phyloP scores from a whole-genome alignment of 2,113 vertebrate species.

The Rhinolophus sinicus region DNA sequence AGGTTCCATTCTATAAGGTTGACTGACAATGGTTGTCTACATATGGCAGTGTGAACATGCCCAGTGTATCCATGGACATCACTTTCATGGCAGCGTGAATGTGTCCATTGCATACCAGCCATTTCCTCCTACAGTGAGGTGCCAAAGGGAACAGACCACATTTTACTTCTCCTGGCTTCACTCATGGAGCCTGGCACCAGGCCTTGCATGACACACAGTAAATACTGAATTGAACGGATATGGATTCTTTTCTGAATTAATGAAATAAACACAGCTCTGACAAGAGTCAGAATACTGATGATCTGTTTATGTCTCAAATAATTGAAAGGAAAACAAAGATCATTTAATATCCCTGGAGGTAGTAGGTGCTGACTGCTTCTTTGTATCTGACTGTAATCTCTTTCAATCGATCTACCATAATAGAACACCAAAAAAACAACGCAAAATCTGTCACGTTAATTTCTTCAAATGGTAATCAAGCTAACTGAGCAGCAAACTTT shows the following conservation, averaged over 20 bases:
- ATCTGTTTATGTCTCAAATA: background rate
- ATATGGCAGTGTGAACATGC: background rate
- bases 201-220: background rate
- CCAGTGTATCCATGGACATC: background rate
- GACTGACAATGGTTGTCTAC: background rate
- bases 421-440: background rate
- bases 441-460: background rate
- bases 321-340: background rate
- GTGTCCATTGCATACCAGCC: background rate
- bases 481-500: background rate
- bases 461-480: constrained; percentile 16
- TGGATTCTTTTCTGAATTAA: background rate
- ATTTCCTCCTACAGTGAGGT: background rate
- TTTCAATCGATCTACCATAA: constrained; percentile 10
- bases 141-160: background rate
- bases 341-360: background rate
- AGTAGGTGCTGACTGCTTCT: background rate
- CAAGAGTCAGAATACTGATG: background rate
- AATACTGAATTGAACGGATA: background rate
- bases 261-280: background rate
- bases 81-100: background rate
- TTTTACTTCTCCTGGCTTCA: background rate
- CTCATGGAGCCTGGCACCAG: background rate
- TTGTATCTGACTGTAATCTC: background rate
- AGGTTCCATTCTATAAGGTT: background rate